phyloP scores from a whole-genome alignment of 2,113 vertebrate genomes.

The Ia io region DNA sequence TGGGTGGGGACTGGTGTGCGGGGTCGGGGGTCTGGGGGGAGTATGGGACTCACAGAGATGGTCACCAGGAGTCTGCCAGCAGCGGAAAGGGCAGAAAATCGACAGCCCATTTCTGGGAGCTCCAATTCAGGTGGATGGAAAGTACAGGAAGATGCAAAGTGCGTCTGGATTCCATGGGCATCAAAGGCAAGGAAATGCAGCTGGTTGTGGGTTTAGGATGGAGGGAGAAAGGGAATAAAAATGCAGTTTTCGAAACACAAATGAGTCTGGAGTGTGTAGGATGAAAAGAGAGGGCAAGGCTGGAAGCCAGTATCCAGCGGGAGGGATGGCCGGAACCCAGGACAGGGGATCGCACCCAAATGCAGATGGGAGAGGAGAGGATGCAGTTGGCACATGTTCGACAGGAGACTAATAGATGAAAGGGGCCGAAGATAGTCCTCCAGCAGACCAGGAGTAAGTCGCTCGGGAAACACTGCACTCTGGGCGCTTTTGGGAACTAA shows the following conservation, averaged over 20 bases:
- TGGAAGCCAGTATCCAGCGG: background rate
- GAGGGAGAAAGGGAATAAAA: background rate
- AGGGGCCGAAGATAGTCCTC: background rate
- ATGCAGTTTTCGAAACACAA: background rate
- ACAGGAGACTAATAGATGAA: background rate
- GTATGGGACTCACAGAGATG: too few species aligned
- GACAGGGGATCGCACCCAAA: accelerated
- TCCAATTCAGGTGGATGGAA: background rate
- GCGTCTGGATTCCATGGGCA: background rate
- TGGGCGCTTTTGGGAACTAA: background rate
- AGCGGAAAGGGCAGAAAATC: background rate
- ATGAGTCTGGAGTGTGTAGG: background rate
- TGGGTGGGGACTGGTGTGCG: too few species aligned
- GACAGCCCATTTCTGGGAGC: background rate
- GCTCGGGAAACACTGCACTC: background rate
- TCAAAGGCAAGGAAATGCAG: background rate
- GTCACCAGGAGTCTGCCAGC: background rate
- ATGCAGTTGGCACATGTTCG: background rate
- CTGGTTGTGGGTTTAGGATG: background rate
- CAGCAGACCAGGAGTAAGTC: background rate
- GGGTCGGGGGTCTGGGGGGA: too few species aligned
- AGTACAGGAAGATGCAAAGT: background rate
- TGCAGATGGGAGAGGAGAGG: background rate
- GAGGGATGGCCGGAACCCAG: background rate
- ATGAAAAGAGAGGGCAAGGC: background rate